Conservation (phyloP, 2,888 invertebrate genomes). For the Peribatodes rhomboidaria region DNA sequence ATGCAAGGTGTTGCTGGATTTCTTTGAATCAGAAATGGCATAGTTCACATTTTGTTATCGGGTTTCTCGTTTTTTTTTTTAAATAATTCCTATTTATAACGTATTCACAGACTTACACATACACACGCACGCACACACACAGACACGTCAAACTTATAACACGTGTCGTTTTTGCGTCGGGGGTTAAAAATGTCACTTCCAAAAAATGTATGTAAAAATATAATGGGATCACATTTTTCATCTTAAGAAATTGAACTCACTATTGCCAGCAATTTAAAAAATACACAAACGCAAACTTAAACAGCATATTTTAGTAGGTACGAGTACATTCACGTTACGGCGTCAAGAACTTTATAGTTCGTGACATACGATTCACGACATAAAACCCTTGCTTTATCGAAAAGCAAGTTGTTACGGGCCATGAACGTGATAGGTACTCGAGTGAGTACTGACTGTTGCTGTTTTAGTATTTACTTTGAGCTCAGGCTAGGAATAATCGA, state of each 20-base stretch:
- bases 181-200: no score
- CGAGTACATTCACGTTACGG: neutral
- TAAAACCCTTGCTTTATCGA: conserved; percentile 39
- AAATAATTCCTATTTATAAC: no score
- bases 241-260: neutral
- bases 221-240: neutral
- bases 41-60: no score
- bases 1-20: no score
- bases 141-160: no score
- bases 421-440: conserved; percentile 23
- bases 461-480: conserved; percentile 9
- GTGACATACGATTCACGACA: conserved; percentile 33
- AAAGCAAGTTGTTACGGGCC: conserved; percentile 36
- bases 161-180: no score
- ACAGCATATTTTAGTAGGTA: neutral
- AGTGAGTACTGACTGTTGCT: conserved; percentile 15
- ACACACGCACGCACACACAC: no score
- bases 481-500: neutral
- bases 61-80: no score
- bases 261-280: neutral
- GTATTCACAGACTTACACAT: no score
- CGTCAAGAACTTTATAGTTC: conserved; percentile 29
- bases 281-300: neutral
- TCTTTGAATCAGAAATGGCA: no score
- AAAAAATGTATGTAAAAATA: no score